A percentile compares a stretch with the other conserved stretches of the same genome.
These are phyloP conservation scores for Macropus fuliginosus DNA, from an alignment of 2,797 vertebrate genomes.

Conservation along the genomic window DNA sequence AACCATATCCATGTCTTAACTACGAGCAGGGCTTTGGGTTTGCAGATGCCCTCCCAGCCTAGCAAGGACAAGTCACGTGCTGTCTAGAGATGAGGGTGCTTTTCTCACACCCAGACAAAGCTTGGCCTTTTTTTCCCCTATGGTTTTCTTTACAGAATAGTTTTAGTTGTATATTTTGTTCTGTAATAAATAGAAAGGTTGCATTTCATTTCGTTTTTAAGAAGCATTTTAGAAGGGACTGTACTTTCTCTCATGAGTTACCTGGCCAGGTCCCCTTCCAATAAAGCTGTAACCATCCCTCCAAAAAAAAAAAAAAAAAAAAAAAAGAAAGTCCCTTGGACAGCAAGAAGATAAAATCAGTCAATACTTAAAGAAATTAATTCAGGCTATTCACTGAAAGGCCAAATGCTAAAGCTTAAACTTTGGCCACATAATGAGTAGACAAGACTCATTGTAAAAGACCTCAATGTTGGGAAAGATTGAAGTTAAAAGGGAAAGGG, in stretches of 20 bases:
- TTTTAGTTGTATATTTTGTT: conserved; percentile 65
- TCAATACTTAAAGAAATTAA: not conserved
- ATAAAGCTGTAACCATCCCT: conserved; percentile 67
- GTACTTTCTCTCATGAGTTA: conserved; percentile 42
- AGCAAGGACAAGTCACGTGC: not conserved
- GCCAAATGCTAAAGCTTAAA: not conserved
- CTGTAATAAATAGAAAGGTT: conserved; percentile 57
- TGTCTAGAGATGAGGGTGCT: not conserved
- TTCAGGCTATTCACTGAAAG: not conserved
- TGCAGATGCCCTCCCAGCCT: too few species aligned
- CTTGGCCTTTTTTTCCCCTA: not conserved
- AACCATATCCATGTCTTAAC: not conserved
- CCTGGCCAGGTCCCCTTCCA: conserved; percentile 48
- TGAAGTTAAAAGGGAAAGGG: not conserved
- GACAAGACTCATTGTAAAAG: not conserved
- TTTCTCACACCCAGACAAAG: not conserved
- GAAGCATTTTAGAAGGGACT: conserved; percentile 39
- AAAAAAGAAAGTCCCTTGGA: too few species aligned
- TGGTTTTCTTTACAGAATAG: conserved; percentile 52
- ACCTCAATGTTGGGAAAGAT: not conserved
- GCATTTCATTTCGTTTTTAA: conserved; percentile 56
- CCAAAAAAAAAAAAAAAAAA: too few species aligned
- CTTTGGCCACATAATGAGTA: not conserved
- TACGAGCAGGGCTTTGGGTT: too few species aligned
- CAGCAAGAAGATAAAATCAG: not conserved